Percentiles rank a stretch among this genome's conserved stretches.
phyloP scores from a whole-genome alignment of 2,888 invertebrate genomes.

The Zeuzera pyrina region DNA sequence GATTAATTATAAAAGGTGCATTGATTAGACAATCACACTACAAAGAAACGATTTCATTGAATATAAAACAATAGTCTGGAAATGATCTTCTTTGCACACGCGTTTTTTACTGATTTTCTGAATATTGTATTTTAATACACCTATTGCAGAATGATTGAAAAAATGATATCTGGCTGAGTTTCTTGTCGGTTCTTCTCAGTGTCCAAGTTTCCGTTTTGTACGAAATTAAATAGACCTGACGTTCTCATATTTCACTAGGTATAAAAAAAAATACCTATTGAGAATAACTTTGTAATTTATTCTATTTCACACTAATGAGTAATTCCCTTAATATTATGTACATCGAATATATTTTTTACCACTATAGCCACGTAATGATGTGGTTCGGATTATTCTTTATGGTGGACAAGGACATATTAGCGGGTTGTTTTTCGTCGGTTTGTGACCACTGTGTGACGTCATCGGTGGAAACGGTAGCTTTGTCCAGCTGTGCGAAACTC shows the following conservation, averaged over 20 bases:
- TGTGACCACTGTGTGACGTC: constrained; percentile 10
- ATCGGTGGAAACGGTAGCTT: constrained; percentile 12
- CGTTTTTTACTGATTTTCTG: too few relatives aligned
- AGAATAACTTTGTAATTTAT: not conserved
- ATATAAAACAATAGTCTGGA: too few relatives aligned
- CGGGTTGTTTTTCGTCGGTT: constrained; percentile 13
- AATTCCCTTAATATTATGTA: constrained; percentile 12
- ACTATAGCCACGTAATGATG: constrained; percentile 24
- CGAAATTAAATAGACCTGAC: not conserved
- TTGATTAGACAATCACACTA: too few relatives aligned
- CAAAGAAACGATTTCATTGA: too few relatives aligned
- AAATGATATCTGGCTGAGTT: too few relatives aligned
- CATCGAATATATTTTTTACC: constrained; percentile 5
- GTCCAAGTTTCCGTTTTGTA: too few relatives aligned
- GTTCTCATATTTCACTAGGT: not conserved
- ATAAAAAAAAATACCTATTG: not conserved
- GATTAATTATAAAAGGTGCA: too few relatives aligned
- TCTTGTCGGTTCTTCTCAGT: too few relatives aligned
- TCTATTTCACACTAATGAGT: constrained; percentile 1
- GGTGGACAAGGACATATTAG: constrained; percentile 34
- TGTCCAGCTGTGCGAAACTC: constrained; percentile 2
- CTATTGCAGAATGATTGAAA: too few relatives aligned
- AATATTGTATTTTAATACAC: too few relatives aligned
- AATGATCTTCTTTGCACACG: too few relatives aligned
- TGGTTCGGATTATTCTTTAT: constrained; percentile 24